Base-by-base conservation (phyloP, 2,888 invertebrate genomes). In the Phragmatobia fuliginosa region DNA sequence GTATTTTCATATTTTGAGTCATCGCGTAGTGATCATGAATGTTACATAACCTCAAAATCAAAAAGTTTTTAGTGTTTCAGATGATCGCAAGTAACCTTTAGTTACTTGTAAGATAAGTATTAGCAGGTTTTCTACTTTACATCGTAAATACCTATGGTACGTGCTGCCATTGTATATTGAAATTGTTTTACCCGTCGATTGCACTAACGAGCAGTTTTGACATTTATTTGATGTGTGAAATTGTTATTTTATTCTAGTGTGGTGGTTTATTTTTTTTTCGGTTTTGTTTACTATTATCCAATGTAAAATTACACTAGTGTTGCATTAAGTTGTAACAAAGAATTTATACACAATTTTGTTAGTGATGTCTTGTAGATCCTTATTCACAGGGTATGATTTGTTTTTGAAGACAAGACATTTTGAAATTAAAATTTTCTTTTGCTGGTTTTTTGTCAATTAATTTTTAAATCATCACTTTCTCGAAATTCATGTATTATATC, bases 121-220 rank as follows among this genome's bases (percentile, higher is more conserved):
- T 38, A 38, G 16, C 16, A 16, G 38, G 16, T 38, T 2, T 33
- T 49, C 28, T 28, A 6, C 10, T 33, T 33, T 10, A 33, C 4
- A 33, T 25, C 18, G 36, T 14, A 5, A 64, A 64, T 67, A 41
- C 56, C 41, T 25, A 56, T 73, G 63, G 72, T 77, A 67, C 14
- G 36, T 73, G 10, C 33, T 62, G 21, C 33, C 6, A 73, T 82
- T 82, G 79, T 83, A 80, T 76, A 79, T 79, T 74, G 78, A 82
- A 87, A 85, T 85, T 80, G 81, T 85, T 87, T 84, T 78, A 77
- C 76, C 76, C 75, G 75, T 67, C 67, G 72, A 80, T 82, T 77
- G 66, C 70, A 78, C 82, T 88, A 86, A 86, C 87, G 84, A 85
- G 81, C 74, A 75, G 75, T 79, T 84, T 82, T 81, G 78, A 83